Conservation (phyloP, 2,888 invertebrate genomes). For the Mylabris sibirica region DNA sequence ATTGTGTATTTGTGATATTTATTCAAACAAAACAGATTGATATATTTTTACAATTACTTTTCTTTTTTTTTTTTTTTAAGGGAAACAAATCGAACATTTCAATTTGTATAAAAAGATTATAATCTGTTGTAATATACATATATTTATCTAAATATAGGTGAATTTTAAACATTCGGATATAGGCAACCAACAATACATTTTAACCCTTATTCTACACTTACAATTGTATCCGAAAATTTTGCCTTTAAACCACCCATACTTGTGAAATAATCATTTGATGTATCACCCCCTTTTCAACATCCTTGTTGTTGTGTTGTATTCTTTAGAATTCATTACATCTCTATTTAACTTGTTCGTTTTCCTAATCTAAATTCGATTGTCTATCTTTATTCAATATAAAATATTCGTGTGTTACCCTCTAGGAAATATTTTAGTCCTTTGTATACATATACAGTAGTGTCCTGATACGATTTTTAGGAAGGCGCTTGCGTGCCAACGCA, state of each 20-base stretch:
- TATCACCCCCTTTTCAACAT: not conserved
- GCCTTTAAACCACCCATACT: not conserved
- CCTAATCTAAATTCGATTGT: not conserved
- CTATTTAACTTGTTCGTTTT: not conserved
- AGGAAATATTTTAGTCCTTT: not conserved
- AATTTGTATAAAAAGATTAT: slow-evolving; percentile 1
- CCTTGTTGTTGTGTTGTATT: not conserved
- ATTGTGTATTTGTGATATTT: slow-evolving; percentile 11
- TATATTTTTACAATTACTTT: not conserved
- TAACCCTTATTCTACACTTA: not conserved
- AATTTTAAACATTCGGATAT: not conserved
- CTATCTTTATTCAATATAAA: not conserved
- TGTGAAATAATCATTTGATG: not conserved
- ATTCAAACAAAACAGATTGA: slow-evolving; percentile 1
- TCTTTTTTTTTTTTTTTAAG: not conserved
- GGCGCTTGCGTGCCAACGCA: slow-evolving; percentile 39
- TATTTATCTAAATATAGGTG: not conserved
- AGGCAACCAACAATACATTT: not conserved
- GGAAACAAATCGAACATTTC: not conserved
- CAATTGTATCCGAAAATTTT: not conserved
- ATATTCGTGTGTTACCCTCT: not conserved
- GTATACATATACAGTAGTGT: not conserved
- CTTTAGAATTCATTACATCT: not conserved
- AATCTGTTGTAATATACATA: not conserved
- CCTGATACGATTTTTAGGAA: slow-evolving; percentile 2